These are phyloP conservation scores for Vultur gryphus DNA, from an alignment of 2,797 vertebrate genomes.

Conservation along the genomic window DNA sequence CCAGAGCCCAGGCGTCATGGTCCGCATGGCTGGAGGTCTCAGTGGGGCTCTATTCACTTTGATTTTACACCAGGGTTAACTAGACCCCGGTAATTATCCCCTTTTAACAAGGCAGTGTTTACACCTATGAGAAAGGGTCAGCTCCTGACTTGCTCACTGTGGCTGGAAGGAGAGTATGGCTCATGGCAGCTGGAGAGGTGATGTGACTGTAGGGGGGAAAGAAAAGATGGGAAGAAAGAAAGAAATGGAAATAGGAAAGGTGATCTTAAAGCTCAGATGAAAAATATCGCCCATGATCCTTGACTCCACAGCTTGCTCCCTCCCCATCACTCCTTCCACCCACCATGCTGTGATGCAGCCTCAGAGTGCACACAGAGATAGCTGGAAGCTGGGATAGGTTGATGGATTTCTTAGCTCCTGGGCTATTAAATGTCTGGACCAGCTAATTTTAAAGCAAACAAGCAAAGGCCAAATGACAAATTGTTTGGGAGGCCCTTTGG, in stretches of 20 bases:
- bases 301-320: not conserved
- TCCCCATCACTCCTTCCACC: not conserved
- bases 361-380: not conserved
- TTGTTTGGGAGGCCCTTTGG: slow-evolving; percentile 26
- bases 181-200: slow-evolving; percentile 25
- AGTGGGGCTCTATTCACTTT: slow-evolving; percentile 54
- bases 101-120: slow-evolving; percentile 64
- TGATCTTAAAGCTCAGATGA: slow-evolving; percentile 44
- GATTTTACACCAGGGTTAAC: slow-evolving; percentile 61
- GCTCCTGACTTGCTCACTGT: not conserved
- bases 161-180: slow-evolving; percentile 4
- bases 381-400: not conserved
- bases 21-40: slow-evolving; percentile 12
- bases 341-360: not conserved
- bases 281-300: slow-evolving; percentile 4
- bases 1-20: slow-evolving; percentile 5
- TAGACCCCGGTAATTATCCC: slow-evolving; percentile 58
- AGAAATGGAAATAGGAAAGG: not conserved
- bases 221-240: slow-evolving; percentile 1
- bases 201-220: not conserved
- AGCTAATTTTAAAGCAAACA: slow-evolving; percentile 41
- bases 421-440: slow-evolving; percentile 41
- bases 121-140: slow-evolving; percentile 46
- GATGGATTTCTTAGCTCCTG: slow-evolving; percentile 52
- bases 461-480: slow-evolving; percentile 29